phyloP scores from a whole-genome alignment of 2,888 invertebrate species.

The Cryptocephalus primarius region DNA sequence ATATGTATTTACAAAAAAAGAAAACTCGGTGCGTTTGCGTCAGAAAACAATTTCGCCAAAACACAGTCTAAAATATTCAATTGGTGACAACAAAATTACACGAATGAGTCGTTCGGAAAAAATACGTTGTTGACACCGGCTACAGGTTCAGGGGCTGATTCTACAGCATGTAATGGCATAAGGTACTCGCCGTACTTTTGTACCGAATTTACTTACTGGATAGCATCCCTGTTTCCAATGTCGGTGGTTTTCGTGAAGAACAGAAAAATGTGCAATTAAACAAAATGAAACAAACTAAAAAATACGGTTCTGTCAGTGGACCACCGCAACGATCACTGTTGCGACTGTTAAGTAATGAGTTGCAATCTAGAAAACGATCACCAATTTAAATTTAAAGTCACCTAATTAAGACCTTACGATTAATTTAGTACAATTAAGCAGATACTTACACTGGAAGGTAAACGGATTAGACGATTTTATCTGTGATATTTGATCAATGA shows the following conservation, averaged over 20 bases:
- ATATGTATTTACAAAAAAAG: constrained; percentile 4
- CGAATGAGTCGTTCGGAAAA: not conserved
- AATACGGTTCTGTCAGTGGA: constrained; percentile 15
- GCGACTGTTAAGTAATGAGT: too few relatives aligned
- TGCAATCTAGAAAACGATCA: not conserved
- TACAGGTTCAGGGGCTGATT: not conserved
- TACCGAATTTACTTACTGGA: constrained; percentile 50
- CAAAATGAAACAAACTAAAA: constrained; percentile 20
- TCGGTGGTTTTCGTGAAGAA: constrained; percentile 49
- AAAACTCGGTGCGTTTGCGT: not conserved
- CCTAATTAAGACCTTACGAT: too few relatives aligned
- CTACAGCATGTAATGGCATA: not conserved
- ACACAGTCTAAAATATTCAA: constrained; percentile 18
- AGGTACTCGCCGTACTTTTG: too few relatives aligned
- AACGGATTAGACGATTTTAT: not conserved
- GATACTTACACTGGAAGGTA: too few relatives aligned
- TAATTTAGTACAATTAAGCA: too few relatives aligned
- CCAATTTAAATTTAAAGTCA: too few relatives aligned
- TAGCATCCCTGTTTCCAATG: constrained; percentile 58
- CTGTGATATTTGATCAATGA: not conserved
- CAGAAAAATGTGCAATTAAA: constrained; percentile 54
- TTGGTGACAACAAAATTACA: constrained; percentile 7
- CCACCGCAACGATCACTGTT: too few relatives aligned
- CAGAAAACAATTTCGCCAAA: constrained; percentile 14
- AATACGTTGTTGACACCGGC: not conserved